A percentile compares a stretch with the other conserved stretches of the same genome.
These are phyloP conservation scores for Endomychus coccineus DNA, from an alignment of 2,888 invertebrate genomes.

Conservation along the genomic window DNA sequence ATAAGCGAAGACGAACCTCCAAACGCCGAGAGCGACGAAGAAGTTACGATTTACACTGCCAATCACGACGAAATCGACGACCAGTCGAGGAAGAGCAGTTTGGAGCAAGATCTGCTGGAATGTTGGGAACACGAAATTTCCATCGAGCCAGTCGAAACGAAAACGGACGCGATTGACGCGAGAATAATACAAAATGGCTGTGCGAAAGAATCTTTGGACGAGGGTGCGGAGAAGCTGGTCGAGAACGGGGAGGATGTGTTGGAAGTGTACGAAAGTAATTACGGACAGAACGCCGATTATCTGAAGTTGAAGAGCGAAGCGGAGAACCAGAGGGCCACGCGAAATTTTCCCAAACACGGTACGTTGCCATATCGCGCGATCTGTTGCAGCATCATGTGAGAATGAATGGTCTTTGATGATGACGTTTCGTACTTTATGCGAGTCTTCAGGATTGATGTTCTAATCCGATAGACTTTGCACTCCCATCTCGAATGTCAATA, in stretches of 20 bases:
- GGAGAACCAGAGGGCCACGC: constrained; percentile 24
- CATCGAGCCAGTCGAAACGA: constrained; percentile 8
- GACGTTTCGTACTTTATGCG: no score
- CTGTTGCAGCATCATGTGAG: constrained; percentile 42
- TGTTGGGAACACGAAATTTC: constrained; percentile 42
- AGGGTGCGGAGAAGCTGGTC: constrained; percentile 28
- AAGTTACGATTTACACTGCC: constrained; percentile 28
- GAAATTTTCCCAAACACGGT: constrained; percentile 30
- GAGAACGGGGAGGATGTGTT: constrained; percentile 25
- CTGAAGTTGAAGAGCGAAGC: constrained; percentile 35
- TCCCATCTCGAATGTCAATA: no score
- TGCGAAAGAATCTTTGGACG: constrained; percentile 18
- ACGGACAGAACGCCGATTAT: constrained; percentile 41
- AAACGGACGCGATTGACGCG: constrained; percentile 1
- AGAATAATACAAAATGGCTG: constrained; percentile 11
- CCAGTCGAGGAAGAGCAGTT: constrained; percentile 15
- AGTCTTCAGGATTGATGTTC: no score
- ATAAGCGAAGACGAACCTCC: constrained; percentile 27
- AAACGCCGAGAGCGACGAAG: constrained; percentile 25
- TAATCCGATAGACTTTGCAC: no score
- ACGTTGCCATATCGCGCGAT: constrained; percentile 39
- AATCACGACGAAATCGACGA: constrained; percentile 24
- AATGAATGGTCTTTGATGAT: no score
- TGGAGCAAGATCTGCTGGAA: constrained; percentile 42
- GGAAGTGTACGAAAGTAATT: constrained; percentile 40